phyloP scores from a whole-genome alignment of 2,888 invertebrate species.

The Leptinotarsa haldemani region DNA sequence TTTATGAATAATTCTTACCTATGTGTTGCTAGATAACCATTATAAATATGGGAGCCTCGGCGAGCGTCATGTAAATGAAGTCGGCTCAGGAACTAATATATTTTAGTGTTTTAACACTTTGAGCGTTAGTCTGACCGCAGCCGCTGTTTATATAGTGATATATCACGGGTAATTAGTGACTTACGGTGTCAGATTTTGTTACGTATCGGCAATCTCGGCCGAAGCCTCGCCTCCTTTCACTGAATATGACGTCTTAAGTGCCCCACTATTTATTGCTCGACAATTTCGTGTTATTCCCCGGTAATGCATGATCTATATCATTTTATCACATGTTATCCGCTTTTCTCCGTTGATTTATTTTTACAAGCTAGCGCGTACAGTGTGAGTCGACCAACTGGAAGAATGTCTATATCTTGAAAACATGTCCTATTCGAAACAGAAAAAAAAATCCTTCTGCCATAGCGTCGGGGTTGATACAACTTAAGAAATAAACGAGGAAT shows the following conservation, averaged over 20 bases:
- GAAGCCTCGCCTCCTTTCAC: slow-evolving; percentile 60
- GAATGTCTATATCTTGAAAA: too few species aligned
- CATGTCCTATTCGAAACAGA: too few species aligned
- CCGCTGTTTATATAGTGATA: slow-evolving; percentile 65
- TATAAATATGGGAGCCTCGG: slow-evolving; percentile 61
- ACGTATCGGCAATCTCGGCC: slow-evolving; percentile 61
- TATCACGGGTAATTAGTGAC: slow-evolving; percentile 66
- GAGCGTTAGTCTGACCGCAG: slow-evolving; percentile 61
- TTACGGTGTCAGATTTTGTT: slow-evolving; percentile 63
- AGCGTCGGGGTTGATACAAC: too few species aligned
- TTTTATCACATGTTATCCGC: slow-evolving; percentile 57
- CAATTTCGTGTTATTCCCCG: slow-evolving; percentile 59
- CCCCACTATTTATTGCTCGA: slow-evolving; percentile 59
- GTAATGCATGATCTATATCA: slow-evolving; percentile 60
- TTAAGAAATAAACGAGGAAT: too few species aligned
- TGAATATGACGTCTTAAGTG: slow-evolving; percentile 61
- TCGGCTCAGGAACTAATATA: slow-evolving; percentile 63
- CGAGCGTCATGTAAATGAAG: slow-evolving; percentile 61
- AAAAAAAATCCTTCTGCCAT: too few species aligned
- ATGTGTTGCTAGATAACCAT: slow-evolving; percentile 63
- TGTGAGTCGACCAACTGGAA: background rate
- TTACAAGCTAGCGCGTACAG: slow-evolving; percentile 35
- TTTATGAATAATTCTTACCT: slow-evolving; percentile 63
- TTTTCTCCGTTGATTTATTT: slow-evolving; percentile 57
- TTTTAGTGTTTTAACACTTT: slow-evolving; percentile 65